Evolutionary conservation across 2,888 invertebrate genomes (phyloP).

Genomic region (Dicycla oo): DNA sequence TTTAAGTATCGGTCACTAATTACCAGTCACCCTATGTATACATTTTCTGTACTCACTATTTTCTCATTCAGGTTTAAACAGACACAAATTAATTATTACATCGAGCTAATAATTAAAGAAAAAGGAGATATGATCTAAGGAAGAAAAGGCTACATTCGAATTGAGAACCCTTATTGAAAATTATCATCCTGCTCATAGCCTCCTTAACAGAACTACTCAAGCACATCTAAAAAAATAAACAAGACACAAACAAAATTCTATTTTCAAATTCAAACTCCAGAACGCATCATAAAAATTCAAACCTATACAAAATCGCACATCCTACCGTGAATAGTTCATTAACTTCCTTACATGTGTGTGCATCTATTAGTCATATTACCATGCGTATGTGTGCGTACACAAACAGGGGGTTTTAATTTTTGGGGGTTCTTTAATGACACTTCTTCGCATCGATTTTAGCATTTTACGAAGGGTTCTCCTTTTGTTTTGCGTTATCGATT

Average conservation of each 20-base stretch:
- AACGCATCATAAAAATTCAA: constrained; percentile 58
- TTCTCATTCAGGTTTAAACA: too few species aligned
- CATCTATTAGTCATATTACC: constrained; percentile 75
- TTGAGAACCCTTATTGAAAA: not conserved
- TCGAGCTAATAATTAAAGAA: not conserved
- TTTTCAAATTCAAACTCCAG: constrained; percentile 50
- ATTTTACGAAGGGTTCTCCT: constrained; percentile 86
- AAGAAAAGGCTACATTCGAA: not conserved
- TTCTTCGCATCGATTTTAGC: constrained; percentile 89
- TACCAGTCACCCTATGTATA: too few species aligned
- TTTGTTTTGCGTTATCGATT: constrained; percentile 88
- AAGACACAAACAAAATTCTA: constrained; percentile 43
- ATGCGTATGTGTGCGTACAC: constrained; percentile 76
- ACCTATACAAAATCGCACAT: constrained; percentile 66
- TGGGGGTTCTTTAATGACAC: constrained; percentile 90
- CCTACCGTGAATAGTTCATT: constrained; percentile 68
- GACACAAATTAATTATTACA: not conserved
- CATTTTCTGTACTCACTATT: not conserved
- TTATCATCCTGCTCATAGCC: not conserved
- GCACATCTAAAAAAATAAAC: constrained; percentile 25
- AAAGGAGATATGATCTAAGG: rapidly evolving
- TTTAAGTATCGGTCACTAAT: too few species aligned
- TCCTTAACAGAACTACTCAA: constrained; percentile 4
- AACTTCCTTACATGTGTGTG: constrained; percentile 71
- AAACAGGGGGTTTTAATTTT: constrained; percentile 87